Evolutionary conservation across 2,113 vertebrate species (phyloP).

Genomic region (Tretioscincus oriximinensis): DNA sequence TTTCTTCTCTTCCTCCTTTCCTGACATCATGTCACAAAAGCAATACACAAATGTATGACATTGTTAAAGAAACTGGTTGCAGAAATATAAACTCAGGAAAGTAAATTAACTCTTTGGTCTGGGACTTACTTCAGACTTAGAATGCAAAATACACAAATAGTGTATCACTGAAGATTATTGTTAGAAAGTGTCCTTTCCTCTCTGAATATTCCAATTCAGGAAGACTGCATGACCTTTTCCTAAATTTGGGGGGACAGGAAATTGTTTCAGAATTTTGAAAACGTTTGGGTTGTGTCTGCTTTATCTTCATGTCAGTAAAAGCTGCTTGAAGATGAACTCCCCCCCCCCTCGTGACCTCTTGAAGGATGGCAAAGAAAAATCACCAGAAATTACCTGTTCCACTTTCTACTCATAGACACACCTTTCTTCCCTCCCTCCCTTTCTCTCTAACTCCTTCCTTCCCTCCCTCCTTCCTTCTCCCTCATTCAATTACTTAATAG

Average conservation of each 20-base stretch:
- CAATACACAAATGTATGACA: constrained; percentile 44
- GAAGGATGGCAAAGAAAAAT: too few relatives aligned
- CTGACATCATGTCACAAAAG: constrained; percentile 25
- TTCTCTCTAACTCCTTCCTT: too few relatives aligned
- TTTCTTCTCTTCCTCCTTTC: not conserved
- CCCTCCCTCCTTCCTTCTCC: too few relatives aligned
- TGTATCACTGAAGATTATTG: not conserved
- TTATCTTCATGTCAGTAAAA: not conserved
- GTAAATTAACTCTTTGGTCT: constrained; percentile 8
- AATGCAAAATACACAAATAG: not conserved
- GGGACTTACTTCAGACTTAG: constrained; percentile 21
- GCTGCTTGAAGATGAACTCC: not conserved
- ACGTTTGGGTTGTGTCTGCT: not conserved
- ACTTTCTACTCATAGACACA: too few relatives aligned
- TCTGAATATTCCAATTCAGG: not conserved
- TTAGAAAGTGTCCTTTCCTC: not conserved
- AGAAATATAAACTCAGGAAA: constrained; percentile 36
- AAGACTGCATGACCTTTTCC: not conserved
- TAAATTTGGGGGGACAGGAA: not conserved
- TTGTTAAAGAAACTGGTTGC: constrained; percentile 47
- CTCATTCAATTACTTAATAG: too few relatives aligned
- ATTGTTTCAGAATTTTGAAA: not conserved
- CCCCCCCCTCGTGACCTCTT: too few relatives aligned
- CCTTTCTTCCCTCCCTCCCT: too few relatives aligned
- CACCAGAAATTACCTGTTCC: too few relatives aligned